phyloP scores from a whole-genome alignment of 2,888 invertebrate genomes.

The Amiota communis region DNA sequence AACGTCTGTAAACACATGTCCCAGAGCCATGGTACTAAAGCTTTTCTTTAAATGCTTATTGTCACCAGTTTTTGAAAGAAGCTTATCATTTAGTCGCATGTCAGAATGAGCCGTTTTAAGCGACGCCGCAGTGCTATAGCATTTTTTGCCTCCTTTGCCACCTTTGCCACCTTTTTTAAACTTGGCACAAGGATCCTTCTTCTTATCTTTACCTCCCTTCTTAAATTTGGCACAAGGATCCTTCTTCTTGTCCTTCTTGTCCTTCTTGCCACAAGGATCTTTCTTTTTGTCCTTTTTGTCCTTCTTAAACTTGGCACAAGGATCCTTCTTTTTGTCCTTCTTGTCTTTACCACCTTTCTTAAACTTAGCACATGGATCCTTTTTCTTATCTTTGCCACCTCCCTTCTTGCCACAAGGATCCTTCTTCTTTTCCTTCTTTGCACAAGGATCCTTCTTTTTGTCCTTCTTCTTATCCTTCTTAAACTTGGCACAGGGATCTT shows the following conservation, averaged over 20 bases:
- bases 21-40: conserved; percentile 17
- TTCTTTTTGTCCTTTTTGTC: conserved; percentile 1
- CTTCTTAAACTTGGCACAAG: conserved; percentile 15
- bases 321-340: conserved; percentile 14
- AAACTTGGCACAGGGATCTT: conserved; percentile 13
- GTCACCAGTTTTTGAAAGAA: neutral
- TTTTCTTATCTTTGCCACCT: conserved; percentile 11
- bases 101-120: neutral
- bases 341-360: conserved; percentile 30
- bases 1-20: conserved; percentile 7
- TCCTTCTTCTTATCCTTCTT: conserved; percentile 37
- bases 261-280: neutral
- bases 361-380: conserved; percentile 34
- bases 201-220: neutral
- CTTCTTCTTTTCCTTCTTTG: conserved; percentile 10
- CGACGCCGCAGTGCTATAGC: neutral
- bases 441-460: conserved; percentile 26
- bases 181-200: conserved; percentile 40
- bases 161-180: conserved; percentile 33
- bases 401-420: conserved; percentile 12
- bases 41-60: neutral
- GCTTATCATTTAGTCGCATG: neutral
- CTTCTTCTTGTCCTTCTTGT: conserved; percentile 28
- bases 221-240: conserved; percentile 34
- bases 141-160: conserved; percentile 29